Evolutionary conservation across 2,888 invertebrate species (phyloP).

Genomic region (Eugnorisma glareosa): DNA sequence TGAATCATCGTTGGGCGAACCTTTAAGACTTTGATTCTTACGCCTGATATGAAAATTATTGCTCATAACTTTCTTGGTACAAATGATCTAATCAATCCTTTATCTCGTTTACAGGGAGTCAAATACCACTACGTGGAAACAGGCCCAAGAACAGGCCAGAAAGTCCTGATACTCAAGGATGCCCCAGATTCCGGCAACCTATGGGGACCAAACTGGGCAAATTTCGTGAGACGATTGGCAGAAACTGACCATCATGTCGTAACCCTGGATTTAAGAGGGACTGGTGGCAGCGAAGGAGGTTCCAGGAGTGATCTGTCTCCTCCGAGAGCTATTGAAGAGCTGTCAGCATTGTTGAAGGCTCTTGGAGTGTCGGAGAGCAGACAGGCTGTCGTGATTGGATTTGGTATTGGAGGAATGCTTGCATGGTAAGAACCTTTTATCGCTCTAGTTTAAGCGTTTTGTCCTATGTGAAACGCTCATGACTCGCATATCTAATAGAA

Average conservation of each 20-base stretch:
- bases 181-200: conserved; percentile 83
- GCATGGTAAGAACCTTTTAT: conserved; percentile 79
- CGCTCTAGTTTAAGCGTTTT: no score
- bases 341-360: conserved; percentile 79
- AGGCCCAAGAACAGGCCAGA: conserved; percentile 81
- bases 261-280: conserved; percentile 85
- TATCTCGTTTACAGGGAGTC: conserved; percentile 80
- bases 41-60: background rate
- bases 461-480: background rate
- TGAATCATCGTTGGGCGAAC: background rate
- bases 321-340: conserved; percentile 83
- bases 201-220: conserved; percentile 83
- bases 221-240: conserved; percentile 77
- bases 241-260: conserved; percentile 82
- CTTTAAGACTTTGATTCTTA: background rate
- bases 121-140: conserved; percentile 89
- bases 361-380: conserved; percentile 80
- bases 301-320: conserved; percentile 81
- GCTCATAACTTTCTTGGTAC: conserved; percentile 3
- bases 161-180: conserved; percentile 84
- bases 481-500: no score
- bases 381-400: conserved; percentile 84
- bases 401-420: conserved; percentile 88
- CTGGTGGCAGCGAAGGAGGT: conserved; percentile 86
- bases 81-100: conserved; percentile 4